phyloP scores from a whole-genome alignment of 2,888 invertebrate genomes.

The Sphinx pinastri region DNA sequence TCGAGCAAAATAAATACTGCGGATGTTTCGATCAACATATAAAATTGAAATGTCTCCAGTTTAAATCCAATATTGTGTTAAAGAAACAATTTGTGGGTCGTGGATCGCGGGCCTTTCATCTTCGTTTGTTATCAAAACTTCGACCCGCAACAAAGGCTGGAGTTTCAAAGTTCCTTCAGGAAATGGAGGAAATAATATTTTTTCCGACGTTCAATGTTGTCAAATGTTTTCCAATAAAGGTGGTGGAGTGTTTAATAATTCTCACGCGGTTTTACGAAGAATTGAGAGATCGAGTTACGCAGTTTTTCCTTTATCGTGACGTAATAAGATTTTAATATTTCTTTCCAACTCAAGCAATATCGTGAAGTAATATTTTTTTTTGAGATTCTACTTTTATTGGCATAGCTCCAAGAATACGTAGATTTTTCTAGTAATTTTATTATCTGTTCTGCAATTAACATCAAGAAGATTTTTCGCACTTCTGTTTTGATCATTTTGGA shows the following conservation, averaged over 20 bases:
- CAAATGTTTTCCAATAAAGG: conserved; percentile 23
- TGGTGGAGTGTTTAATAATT: conserved; percentile 18
- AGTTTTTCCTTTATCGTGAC: background rate
- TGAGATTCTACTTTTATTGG: background rate
- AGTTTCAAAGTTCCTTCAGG: background rate
- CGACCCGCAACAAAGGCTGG: conserved; percentile 6
- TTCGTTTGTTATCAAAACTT: conserved; percentile 15
- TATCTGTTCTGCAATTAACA: too few species aligned
- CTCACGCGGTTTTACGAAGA: background rate
- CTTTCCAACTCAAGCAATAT: background rate
- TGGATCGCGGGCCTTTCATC: conserved; percentile 6
- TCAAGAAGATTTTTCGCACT: too few species aligned
- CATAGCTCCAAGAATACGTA: too few species aligned
- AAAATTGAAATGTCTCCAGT: conserved; percentile 24
- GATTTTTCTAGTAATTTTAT: too few species aligned
- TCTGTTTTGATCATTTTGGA: too few species aligned
- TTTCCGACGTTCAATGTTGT: conserved; percentile 7
- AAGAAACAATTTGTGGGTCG: conserved; percentile 16
- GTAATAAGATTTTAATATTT: conserved; percentile 13
- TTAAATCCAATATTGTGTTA: conserved; percentile 27
- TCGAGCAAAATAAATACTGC: conserved; percentile 30
- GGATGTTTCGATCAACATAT: conserved; percentile 16
- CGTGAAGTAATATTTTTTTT: background rate
- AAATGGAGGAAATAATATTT: conserved; percentile 7
- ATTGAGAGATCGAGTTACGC: background rate